Percentiles rank a stretch among this genome's conserved stretches.
These are phyloP conservation scores for Pteronotus mesoamericanus DNA, from an alignment of 2,797 vertebrate species.

Conservation along the genomic window DNA sequence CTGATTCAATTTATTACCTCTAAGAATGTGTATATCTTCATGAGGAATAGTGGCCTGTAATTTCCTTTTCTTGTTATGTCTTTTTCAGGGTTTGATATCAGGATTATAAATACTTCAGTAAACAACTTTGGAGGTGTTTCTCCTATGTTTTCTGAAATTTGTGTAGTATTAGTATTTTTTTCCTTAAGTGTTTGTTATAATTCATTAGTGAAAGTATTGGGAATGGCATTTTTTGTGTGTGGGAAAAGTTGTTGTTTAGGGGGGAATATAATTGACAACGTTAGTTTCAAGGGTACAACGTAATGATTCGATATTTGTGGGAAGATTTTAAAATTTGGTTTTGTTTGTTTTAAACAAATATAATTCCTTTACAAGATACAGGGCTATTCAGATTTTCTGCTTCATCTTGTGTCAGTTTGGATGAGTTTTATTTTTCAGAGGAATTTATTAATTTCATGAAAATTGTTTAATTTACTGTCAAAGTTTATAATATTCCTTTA, in stretches of 20 bases:
- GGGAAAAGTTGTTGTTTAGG: not conserved
- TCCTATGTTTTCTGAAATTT: not conserved
- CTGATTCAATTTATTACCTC: not conserved
- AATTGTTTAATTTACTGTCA: not conserved
- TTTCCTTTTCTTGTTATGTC: not conserved
- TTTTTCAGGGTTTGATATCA: not conserved
- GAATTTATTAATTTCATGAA: not conserved
- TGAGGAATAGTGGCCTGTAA: not conserved
- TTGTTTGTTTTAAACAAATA: not conserved
- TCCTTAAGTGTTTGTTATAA: not conserved
- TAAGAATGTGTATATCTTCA: not conserved
- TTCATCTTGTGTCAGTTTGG: not conserved
- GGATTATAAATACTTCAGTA: not conserved
- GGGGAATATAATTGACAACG: not conserved
- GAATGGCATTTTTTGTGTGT: not conserved
- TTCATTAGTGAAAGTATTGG: not conserved
- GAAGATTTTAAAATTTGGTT: not conserved
- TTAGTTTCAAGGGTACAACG: not conserved
- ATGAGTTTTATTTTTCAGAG: not conserved
- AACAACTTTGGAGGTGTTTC: not conserved
- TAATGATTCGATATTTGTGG: not conserved
- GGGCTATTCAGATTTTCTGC: not conserved
- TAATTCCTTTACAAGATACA: not conserved
- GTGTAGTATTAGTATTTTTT: not conserved
- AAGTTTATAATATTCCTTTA: not conserved